Evolutionary conservation across 1,140 invertebrate genomes (phyloP), one percentile per base, ranked within the genome.

Genomic region (Brachystomella parvula): DNA sequence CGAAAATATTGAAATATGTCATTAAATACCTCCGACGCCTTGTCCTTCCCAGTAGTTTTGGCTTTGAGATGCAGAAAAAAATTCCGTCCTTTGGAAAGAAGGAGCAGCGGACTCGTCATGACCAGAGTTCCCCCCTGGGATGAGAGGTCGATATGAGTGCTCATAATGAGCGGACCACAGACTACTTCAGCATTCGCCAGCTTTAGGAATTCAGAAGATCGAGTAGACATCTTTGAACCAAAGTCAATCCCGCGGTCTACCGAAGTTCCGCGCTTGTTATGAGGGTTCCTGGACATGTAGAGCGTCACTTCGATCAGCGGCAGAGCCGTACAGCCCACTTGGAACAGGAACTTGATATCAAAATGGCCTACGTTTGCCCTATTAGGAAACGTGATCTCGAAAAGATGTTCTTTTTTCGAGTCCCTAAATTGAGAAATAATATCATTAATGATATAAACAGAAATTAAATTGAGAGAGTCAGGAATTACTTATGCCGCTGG

Each of bases 161-260:
- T 83, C 2, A 95, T 79, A 73, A 87, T 85, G 1, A 94, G 82
- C 9, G 93, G 93, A 1, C 92, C 93, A 64, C 90, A 92, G 12
- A 95, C 77, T 62, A 95, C 88, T 76, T 94, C 91, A 0, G 89
- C 89, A 79, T 93, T 91, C 74, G 93, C 89, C 15, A 86, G 85
- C 68, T 87, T 84, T 39, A 92, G 80, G 78, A 92, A 94, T 76
- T 89, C 88, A 63, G 89, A 85, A 53, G 49, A 53, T 15, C 49
- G 12, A 53, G 12, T 53, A 24, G 49, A 53, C 9, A 53, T 44
- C n/a, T 69, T 78, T 12, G 24, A 61, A 57, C 49, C 66, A 33
- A 68, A 64, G 31, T 64, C 67, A 57, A 64, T 56, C 35, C 35
- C 30, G 28, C 30, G 47, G 35, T 68, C 63, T 19, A 67, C 65